Percentiles rank a stretch among this genome's conserved stretches.
These are phyloP conservation scores for Drosophila aff. DNA, from an alignment of 1,140 invertebrate genomes.

Conservation along the genomic window DNA sequence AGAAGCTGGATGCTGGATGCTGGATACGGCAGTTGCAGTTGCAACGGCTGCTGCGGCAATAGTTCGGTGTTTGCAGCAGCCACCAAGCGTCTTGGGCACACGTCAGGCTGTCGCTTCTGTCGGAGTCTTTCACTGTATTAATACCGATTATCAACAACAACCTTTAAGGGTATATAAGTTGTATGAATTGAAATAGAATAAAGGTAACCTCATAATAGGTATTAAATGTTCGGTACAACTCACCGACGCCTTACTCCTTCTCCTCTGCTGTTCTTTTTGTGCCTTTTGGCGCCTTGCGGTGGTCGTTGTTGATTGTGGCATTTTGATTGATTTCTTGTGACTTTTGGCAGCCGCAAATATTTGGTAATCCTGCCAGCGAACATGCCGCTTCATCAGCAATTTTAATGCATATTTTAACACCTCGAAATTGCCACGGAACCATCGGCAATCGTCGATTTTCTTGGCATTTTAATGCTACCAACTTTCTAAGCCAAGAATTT, in stretches of 20 bases:
- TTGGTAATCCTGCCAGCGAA: constrained; percentile 76
- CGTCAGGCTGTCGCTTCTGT: constrained; percentile 81
- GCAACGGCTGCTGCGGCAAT: constrained; percentile 2
- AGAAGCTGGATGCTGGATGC: constrained; percentile 11
- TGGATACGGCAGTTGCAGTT: constrained; percentile 19
- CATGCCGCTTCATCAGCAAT: constrained; percentile 78
- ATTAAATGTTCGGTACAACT: not conserved
- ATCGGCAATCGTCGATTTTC: constrained; percentile 46
- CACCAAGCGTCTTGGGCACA: constrained; percentile 80
- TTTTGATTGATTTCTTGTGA: constrained; percentile 84
- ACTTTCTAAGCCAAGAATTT: constrained; percentile 65
- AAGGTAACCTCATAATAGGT: not conserved
- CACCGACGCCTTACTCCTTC: not conserved
- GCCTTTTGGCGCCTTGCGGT: constrained; percentile 51
- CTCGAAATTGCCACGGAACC: constrained; percentile 60
- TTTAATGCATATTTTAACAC: constrained; percentile 83
- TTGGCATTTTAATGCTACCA: constrained; percentile 73
- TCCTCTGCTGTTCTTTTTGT: constrained; percentile 6
- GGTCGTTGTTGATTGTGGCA: constrained; percentile 79
- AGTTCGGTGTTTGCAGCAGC: constrained; percentile 41
- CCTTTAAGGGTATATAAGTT: not conserved
- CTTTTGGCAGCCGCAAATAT: constrained; percentile 81
- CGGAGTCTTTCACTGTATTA: constrained; percentile 41
- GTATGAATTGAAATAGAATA: not conserved
- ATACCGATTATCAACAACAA: not conserved